Base-by-base conservation (phyloP, 2,113 vertebrate genomes). In the Elanoides forficatus region DNA sequence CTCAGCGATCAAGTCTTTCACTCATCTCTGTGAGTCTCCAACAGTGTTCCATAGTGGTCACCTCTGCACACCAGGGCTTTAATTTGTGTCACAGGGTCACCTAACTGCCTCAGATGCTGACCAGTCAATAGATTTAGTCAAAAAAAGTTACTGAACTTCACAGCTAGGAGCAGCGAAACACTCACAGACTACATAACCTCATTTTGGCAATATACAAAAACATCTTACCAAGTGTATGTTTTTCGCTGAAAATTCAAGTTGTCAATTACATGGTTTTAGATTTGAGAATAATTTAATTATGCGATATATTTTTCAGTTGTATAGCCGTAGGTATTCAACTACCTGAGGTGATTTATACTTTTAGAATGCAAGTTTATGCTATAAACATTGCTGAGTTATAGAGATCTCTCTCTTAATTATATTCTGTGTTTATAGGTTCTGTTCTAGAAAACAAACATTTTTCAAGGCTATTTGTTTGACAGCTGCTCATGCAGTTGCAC, bases 401-500 rank as follows among this genome's bases (percentile, higher is more conserved):
- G 45, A 83, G 30, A 53, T n/a, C 60, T 60, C 22, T 73, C 45
- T 47, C 45, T 70, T 45, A 90, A 38, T 86, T 78, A 87, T 58
- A 63, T 47, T 89, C 53, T 76, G 6, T 70, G 62, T 94, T 97
- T 81, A 81, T 55, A 91, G 38, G 27, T 56, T 94, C 76, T 75
- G 62, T 45, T 81, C 36, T 23, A 63, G 42, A 56, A 94, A 95
- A 55, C 58, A 84, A 88, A 55, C 38, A 81, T 92, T 94, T 83
- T 82, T 59, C 62, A 94, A 89, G 48, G 22, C 45, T 89, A 65
- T 75, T 90, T 83, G 58, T 62, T 56, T 90, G 86, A 65, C 48
- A 89, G 52, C n/a, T 76, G 56, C 14, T 80, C 16, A 11, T 53
- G 50, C 19, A 29, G 42, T 32, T 36, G 50, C 42, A 73, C 50